Base-by-base conservation (phyloP, 2,797 vertebrate genomes). In the Scarus forsteni region DNA sequence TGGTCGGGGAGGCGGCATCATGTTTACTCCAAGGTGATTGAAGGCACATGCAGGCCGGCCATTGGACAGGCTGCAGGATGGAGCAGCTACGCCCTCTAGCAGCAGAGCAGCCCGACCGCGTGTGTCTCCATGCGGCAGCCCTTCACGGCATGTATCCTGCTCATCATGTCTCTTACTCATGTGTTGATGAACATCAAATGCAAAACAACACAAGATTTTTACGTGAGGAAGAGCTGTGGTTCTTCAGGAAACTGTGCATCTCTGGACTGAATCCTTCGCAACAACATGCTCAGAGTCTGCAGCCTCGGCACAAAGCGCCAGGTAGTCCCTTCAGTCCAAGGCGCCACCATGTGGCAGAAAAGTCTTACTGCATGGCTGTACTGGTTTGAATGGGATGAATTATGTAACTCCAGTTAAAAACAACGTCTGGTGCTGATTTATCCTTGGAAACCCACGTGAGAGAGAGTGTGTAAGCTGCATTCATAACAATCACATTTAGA, bases 61-160 rank as follows among this genome's bases (percentile, higher is more conserved):
- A 93, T 92, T 94, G 93, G 92, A 85, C 63, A 18, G 42, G 4
- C 14, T 3, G 12, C 1, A 9, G 18, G 5, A n/a, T 8, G n/a
- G 51, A 27, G n/a, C 19, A 38, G 51, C 44, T n/a, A 64, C 86
- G 83, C 87, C 83, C 81, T 19, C 83, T 34, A 52, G 35, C 44
- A 40, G 57, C 34, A 66, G 18, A 40, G 57, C 34, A 66, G 18
- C 18, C 44, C n/a, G 8, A 9, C 75, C 60, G 55, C 76, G 14
- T 77, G 14, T 76, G 80, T 63, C 55, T 15, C 10, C 18, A 9
- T 57, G 58, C 44, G 15, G 52, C 79, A 70, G 19, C 35, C 7
- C 48, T 1, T n/a, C 15, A 54, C 9, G 38, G 38, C 9, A 39
- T n/a, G 34, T 48, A 8, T 52, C 27, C 7, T 50, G 34, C 5